Evolutionary conservation across 2,113 vertebrate species (phyloP).

Genomic region (Circaetus cinerascens): DNA sequence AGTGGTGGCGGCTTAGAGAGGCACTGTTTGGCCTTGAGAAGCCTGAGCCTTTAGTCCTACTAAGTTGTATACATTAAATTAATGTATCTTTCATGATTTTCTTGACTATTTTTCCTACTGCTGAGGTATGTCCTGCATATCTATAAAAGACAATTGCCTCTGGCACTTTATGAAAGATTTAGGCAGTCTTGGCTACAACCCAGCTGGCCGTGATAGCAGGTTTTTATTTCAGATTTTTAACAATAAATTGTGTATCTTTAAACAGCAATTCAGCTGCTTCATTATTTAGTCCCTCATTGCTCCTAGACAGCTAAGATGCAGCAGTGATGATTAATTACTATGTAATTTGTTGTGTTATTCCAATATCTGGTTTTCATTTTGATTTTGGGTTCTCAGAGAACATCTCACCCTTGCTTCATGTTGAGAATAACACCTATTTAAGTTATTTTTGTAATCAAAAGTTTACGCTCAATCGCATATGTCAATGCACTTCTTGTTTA

Average conservation of each 20-base stretch:
- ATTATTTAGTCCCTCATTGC: background rate
- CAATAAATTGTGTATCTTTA: background rate
- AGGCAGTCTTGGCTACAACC: background rate
- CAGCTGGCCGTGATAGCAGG: background rate
- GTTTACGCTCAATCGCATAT: background rate
- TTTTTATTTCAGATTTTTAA: constrained; percentile 9
- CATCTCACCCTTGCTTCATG: background rate
- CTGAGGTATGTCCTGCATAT: background rate
- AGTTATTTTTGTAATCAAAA: background rate
- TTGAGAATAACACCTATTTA: background rate
- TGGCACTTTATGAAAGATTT: background rate
- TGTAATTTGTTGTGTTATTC: background rate
- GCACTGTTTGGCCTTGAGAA: background rate
- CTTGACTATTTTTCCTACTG: background rate
- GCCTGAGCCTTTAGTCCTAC: background rate
- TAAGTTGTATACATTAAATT: background rate
- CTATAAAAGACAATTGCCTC: background rate
- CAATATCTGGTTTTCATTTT: background rate
- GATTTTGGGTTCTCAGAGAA: background rate
- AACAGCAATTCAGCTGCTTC: background rate
- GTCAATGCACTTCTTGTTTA: background rate
- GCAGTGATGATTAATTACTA: background rate
- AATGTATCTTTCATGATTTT: background rate
- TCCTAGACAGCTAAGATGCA: background rate
- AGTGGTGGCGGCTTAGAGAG: background rate